A percentile compares a stretch with the other conserved stretches of the same genome.
Conservation (phyloP, 2,888 invertebrate genomes). For the Herminia tarsipennalis region DNA sequence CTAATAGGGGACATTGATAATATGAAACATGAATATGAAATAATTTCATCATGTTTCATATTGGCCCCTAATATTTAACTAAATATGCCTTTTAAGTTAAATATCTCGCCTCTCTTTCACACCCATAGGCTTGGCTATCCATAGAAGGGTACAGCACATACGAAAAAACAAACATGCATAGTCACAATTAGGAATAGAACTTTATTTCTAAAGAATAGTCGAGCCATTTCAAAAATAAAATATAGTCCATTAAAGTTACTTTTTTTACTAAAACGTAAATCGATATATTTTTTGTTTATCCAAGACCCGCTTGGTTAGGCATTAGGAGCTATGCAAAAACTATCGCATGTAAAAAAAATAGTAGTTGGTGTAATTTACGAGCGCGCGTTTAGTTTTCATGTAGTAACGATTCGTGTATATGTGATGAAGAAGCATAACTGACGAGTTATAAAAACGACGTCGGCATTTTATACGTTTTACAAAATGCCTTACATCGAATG, state of each 20-base stretch:
- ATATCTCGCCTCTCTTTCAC: conserved; percentile 7
- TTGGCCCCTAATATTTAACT: conserved; percentile 1
- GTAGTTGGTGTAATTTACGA: no score
- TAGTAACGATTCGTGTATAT: no score
- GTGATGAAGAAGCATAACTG: no score
- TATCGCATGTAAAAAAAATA: no score
- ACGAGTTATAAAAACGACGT: no score
- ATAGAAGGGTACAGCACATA: conserved; percentile 7
- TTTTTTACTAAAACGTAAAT: conserved; percentile 13
- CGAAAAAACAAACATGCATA: not conserved
- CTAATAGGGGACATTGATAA: not conserved
- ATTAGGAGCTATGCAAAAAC: no score
- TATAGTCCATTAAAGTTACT: not conserved
- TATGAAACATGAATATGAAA: conserved; percentile 4
- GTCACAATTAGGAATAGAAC: not conserved
- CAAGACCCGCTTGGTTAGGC: conserved; percentile 1
- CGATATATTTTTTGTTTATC: not conserved
- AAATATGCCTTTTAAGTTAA: conserved; percentile 11
- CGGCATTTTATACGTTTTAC: no score
- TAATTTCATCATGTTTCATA: not conserved
- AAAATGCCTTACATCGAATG: no score
- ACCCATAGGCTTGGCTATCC: not conserved
- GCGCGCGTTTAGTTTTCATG: no score
- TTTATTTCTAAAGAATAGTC: not conserved
- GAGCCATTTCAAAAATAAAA: not conserved